Evolutionary conservation across 2,888 invertebrate species (phyloP).

Genomic region (Pomacea canaliculata): DNA sequence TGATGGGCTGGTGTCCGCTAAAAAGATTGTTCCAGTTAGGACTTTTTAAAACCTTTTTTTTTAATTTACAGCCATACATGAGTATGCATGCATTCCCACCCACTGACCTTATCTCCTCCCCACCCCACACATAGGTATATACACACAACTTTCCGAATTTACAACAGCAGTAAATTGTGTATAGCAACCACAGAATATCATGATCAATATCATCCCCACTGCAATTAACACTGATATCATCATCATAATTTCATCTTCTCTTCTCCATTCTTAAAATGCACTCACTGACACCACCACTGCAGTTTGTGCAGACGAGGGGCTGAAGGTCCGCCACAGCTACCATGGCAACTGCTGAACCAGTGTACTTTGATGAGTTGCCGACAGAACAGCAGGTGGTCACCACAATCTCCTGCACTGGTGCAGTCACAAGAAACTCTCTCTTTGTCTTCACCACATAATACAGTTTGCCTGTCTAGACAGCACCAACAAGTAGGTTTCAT

Average conservation of each 20-base stretch:
- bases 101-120: not conserved
- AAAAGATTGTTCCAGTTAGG: slow-evolving; percentile 10
- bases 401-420: slow-evolving; percentile 41
- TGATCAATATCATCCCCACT: too few species aligned
- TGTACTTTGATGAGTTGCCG: slow-evolving; percentile 26
- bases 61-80: not conserved
- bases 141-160: not conserved
- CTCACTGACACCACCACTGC: slow-evolving; percentile 31
- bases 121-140: not conserved
- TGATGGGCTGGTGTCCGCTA: slow-evolving; percentile 35
- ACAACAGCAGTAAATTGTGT: not conserved
- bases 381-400: slow-evolving; percentile 49
- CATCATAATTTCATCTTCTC: too few species aligned
- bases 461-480: not conserved
- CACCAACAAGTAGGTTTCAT: too few species aligned
- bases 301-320: slow-evolving; percentile 31
- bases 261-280: not conserved
- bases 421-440: slow-evolving; percentile 26
- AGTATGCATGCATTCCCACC: not conserved
- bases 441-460: slow-evolving; percentile 12
- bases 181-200: too few species aligned
- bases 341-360: slow-evolving; percentile 33
- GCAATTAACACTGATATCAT: too few species aligned
- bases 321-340: slow-evolving; percentile 34
- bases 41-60: not conserved